A percentile compares a stretch with the other conserved stretches of the same genome.
Conservation (phyloP, 2,797 vertebrate genomes). For the Darevskia nairensis region DNA sequence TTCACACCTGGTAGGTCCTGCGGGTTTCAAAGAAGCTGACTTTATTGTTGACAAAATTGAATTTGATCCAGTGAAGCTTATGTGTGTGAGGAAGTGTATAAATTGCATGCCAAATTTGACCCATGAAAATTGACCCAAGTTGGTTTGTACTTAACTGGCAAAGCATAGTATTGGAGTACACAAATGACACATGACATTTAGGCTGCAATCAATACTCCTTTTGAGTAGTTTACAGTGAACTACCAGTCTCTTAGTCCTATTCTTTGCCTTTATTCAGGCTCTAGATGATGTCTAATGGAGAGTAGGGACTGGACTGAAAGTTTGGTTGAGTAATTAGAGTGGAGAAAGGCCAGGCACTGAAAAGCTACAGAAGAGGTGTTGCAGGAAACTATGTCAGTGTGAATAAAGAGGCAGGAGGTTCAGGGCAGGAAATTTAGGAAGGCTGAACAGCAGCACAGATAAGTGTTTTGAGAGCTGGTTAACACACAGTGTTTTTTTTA, state of each 20-base stretch:
- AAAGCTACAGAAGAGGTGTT: background rate
- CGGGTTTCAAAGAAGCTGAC: constrained; percentile 37
- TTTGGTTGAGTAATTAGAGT: background rate
- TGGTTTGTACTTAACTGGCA: background rate
- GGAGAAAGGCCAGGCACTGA: background rate
- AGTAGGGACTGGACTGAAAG: background rate
- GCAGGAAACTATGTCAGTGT: background rate
- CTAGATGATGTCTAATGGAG: background rate
- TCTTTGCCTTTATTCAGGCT: background rate
- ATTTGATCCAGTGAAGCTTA: constrained; percentile 13
- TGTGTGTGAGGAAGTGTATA: background rate
- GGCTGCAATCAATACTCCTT: background rate
- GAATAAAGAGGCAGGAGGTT: no score
- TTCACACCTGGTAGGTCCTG: constrained; percentile 2
- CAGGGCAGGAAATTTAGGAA: background rate
- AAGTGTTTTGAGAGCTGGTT: background rate
- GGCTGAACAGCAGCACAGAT: background rate
- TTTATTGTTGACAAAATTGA: constrained; percentile 33
- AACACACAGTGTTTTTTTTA: background rate
- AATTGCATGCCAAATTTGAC: no score
- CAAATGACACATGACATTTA: background rate
- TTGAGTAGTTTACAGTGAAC: background rate
- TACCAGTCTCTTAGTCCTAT: background rate
- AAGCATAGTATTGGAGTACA: background rate
- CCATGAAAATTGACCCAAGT: background rate